Evolutionary conservation across 2,797 vertebrate species (phyloP), one percentile per base, ranked within the genome.

Genomic region (Crenichthys baileyi): DNA sequence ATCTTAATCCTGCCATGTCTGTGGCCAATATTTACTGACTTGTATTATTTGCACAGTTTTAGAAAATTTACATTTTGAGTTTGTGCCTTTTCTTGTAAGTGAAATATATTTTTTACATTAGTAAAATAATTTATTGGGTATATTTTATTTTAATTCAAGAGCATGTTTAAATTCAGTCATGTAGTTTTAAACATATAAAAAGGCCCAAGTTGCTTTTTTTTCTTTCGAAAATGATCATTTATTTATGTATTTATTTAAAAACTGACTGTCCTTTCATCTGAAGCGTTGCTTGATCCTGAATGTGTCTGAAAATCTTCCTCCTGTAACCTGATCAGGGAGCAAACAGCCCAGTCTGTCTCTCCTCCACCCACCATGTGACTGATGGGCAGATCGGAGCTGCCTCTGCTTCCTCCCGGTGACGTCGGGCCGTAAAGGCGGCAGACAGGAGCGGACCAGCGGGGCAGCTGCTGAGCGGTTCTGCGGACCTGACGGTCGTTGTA

Each of bases 391-490:
- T 12, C 36, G 39, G 22, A 44, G 65, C 65, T 44, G 78, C 58
- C 50, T 55, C 72, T 56, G 73, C 46, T 73, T 60, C 82, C 41
- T 76, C 70, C 44, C 41, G 68, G 73, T 90, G 82, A 89, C 91
- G 89, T 75, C 68, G 0, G 72, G 39, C 71, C 85, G 89, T 86
- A 29, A 85, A 71, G 41, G 51, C 44, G 16, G 26, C 5, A 18
- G 18, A 22, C 60, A 26, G 76, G 15, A 56, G 75, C 46, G 51
- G 74, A 67, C 22, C 61, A 5, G 63, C 24, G 63, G 75, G 12
- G 3, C 0, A 6, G 65, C 51, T 24, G 63, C 16, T 0, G 9
- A n/a, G 68, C 81, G 5, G 72, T 53, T 18, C 58, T 58, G 31
- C 16, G 60, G 60, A 46, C 29, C 72, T 12, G 60, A 1, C 41